phyloP scores from a whole-genome alignment of 1,140 invertebrate species.

The Branchinecta lynchi region DNA sequence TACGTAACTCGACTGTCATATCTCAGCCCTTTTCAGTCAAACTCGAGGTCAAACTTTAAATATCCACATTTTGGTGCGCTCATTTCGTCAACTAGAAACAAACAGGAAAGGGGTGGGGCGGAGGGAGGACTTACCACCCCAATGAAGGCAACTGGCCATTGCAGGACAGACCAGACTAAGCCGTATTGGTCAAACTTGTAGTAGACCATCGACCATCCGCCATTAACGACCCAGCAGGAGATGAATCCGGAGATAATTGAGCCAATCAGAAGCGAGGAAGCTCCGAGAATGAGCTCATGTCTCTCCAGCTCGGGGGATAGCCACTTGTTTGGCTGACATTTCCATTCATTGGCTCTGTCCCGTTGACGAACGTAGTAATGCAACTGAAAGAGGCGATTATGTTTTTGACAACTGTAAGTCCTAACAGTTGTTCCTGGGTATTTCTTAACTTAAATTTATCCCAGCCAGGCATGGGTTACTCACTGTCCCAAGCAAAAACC shows the following conservation, averaged over 20 bases:
- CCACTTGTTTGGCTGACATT: constrained; percentile 53
- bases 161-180: constrained; percentile 45
- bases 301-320: constrained; percentile 44
- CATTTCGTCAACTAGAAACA: too few species aligned
- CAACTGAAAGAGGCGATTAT: constrained; percentile 36
- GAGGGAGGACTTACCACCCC: constrained; percentile 35
- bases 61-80: too few species aligned
- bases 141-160: constrained; percentile 45
- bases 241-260: constrained; percentile 39
- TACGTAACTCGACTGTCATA: too few species aligned
- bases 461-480: too few species aligned
- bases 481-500: too few species aligned
- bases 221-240: constrained; percentile 48
- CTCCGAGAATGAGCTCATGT: constrained; percentile 49
- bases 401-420: too few species aligned
- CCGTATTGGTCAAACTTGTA: constrained; percentile 44
- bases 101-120: neutral
- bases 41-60: too few species aligned
- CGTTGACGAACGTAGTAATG: constrained; percentile 46
- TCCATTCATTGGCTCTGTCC: constrained; percentile 46
- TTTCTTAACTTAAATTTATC: too few species aligned
- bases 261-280: constrained; percentile 39
- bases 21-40: too few species aligned
- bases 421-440: too few species aligned
- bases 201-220: constrained; percentile 46